These are phyloP conservation scores for Lytechinus variegatus DNA, from an alignment of 35 echinoderm and acorn worm species.

Conservation along the genomic window DNA sequence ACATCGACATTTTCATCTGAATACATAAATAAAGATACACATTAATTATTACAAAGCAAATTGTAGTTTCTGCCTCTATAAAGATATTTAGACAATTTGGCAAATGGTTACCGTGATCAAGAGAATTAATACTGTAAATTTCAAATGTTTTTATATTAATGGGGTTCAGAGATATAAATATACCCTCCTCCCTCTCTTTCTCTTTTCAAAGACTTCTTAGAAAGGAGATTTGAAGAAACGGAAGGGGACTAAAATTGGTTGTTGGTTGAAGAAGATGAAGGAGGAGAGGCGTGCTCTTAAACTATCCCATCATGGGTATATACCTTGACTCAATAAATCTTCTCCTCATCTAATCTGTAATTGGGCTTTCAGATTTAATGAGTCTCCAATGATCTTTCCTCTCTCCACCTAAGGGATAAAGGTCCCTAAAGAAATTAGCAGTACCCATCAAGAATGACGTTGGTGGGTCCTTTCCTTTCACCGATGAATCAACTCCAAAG, in stretches of 20 bases:
- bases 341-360: constrained; percentile 11
- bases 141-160: too few species aligned
- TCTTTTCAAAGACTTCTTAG: too few species aligned
- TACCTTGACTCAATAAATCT: constrained; percentile 13
- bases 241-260: not conserved
- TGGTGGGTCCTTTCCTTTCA: not conserved
- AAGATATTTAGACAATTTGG: too few species aligned
- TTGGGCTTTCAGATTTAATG: constrained; percentile 18
- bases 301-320: not conserved
- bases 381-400: not conserved
- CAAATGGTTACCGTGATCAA: too few species aligned
- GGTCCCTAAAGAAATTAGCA: constrained; percentile 1
- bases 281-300: not conserved
- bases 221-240: not conserved
- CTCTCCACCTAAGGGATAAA: not conserved
- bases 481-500: not conserved
- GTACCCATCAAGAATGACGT: not conserved
- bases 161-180: too few species aligned
- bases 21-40: too few species aligned
- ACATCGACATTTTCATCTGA: too few species aligned
- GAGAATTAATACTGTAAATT: too few species aligned
- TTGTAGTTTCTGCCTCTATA: too few species aligned
- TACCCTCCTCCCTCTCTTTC: too few species aligned
- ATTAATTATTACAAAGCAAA: too few species aligned
- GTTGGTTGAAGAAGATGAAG: not conserved